Conservation (phyloP, 92 coral and sea anemone species). For the Anthopleura xanthogrammica region DNA sequence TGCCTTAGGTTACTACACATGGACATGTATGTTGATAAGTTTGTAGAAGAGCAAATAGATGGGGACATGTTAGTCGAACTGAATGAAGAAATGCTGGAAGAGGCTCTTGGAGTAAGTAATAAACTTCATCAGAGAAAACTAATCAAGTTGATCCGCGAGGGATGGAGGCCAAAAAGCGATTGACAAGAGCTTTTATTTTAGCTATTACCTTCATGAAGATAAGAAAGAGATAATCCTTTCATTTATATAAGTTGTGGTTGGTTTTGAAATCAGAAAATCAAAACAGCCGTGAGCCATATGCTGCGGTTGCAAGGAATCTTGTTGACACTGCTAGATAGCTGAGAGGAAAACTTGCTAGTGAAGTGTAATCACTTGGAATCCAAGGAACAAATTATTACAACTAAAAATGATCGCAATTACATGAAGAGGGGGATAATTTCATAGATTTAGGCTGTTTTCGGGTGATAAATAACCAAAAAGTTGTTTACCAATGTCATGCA, state of each 20-base stretch:
- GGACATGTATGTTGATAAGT: slow-evolving; percentile 40
- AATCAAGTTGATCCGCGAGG: slow-evolving; percentile 27
- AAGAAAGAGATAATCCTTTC: not conserved
- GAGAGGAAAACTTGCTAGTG: too few relatives aligned
- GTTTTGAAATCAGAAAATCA: not conserved
- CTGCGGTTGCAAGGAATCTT: too few relatives aligned
- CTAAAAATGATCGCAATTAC: too few relatives aligned
- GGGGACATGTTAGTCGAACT: slow-evolving; percentile 42
- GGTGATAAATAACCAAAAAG: too few relatives aligned
- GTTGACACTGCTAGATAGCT: too few relatives aligned
- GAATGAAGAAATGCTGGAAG: slow-evolving; percentile 20
- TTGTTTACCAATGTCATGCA: too few relatives aligned
- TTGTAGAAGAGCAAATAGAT: slow-evolving; percentile 46
- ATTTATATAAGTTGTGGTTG: not conserved
- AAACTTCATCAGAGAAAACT: slow-evolving; percentile 37
- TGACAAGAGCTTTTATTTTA: not conserved
- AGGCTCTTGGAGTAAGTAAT: slow-evolving; percentile 36
- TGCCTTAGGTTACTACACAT: slow-evolving; percentile 47
- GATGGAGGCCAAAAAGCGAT: slow-evolving; percentile 47
- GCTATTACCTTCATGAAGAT: too few relatives aligned
- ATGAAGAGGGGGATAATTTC: not conserved
- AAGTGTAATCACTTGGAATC: too few relatives aligned
- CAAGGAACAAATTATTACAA: too few relatives aligned
- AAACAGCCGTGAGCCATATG: not conserved
- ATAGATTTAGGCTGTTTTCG: not conserved